phyloP scores from a whole-genome alignment of 1,140 invertebrate genomes.

The Hylyphantes graminicola region DNA sequence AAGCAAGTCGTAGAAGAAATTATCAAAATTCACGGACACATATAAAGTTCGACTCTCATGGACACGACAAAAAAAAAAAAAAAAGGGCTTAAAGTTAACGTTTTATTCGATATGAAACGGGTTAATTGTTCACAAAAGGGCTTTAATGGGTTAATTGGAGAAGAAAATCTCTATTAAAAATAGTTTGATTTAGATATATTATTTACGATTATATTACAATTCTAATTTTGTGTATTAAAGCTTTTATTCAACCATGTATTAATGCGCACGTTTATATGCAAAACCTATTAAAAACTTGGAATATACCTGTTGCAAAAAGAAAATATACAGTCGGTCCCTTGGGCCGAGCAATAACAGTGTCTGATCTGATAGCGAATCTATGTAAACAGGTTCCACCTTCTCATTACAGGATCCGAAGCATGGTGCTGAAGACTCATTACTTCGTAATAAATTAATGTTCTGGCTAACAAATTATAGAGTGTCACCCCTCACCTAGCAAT shows the following conservation, averaged over 20 bases:
- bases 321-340: constrained; percentile 32
- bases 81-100: too few species aligned
- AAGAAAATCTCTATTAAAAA: not conserved
- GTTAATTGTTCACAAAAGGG: not conserved
- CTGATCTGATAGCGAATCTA: constrained; percentile 48
- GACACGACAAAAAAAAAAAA: too few species aligned
- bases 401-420: constrained; percentile 49
- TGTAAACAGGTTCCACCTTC: constrained; percentile 59
- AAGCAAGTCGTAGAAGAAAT: too few species aligned
- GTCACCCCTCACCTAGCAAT: constrained; percentile 42
- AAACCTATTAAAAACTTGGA: not conserved
- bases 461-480: constrained; percentile 52
- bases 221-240: not conserved
- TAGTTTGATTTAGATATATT: not conserved
- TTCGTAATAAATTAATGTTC: constrained; percentile 58
- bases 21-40: too few species aligned
- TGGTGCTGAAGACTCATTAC: constrained; percentile 53
- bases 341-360: constrained; percentile 8
- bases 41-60: too few species aligned
- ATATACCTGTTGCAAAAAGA: not conserved
- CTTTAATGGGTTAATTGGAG: not conserved
- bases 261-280: not conserved
- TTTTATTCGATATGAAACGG: too few species aligned
- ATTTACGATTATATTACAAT: not conserved
- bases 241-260: not conserved